Evolutionary conservation across 37 sponge, comb jelly and placozoan genomes (phyloP).

Genomic region (Hexactinellida sp.): DNA sequence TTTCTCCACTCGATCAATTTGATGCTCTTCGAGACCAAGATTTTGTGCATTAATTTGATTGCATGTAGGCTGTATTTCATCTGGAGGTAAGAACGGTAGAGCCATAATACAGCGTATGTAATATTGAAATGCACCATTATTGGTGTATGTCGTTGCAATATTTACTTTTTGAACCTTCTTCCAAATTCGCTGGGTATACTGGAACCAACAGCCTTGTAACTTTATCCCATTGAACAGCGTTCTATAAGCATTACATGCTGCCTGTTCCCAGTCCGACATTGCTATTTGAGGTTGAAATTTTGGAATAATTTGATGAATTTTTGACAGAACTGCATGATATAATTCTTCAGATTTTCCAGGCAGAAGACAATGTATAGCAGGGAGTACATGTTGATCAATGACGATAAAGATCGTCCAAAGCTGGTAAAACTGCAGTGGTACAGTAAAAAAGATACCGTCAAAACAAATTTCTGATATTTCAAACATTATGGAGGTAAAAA

Average conservation of each 20-base stretch:
- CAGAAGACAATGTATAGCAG: constrained; percentile 16
- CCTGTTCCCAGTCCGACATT: constrained; percentile 18
- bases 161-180: constrained; percentile 8
- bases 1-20: neutral
- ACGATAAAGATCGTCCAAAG: constrained; percentile 13
- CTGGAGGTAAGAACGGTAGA: too few species aligned
- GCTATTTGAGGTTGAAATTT: constrained; percentile 11
- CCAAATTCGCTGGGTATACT: constrained; percentile 10
- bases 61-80: too few species aligned
- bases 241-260: constrained; percentile 7
- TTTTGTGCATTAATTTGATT: too few species aligned
- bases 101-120: too few species aligned
- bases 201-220: constrained; percentile 16
- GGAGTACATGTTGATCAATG: constrained; percentile 15
- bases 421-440: constrained; percentile 17
- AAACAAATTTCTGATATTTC: constrained; percentile 11
- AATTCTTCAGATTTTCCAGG: constrained; percentile 14
- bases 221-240: constrained; percentile 15
- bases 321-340: constrained; percentile 5
- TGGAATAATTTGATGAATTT: constrained; percentile 5
- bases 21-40: neutral
- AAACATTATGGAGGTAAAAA: constrained; percentile 10
- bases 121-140: constrained; percentile 17
- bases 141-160: neutral
- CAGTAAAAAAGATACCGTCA: constrained; percentile 17